Conservation (phyloP, 1,140 invertebrate genomes). For the Heliconius nattereri region DNA sequence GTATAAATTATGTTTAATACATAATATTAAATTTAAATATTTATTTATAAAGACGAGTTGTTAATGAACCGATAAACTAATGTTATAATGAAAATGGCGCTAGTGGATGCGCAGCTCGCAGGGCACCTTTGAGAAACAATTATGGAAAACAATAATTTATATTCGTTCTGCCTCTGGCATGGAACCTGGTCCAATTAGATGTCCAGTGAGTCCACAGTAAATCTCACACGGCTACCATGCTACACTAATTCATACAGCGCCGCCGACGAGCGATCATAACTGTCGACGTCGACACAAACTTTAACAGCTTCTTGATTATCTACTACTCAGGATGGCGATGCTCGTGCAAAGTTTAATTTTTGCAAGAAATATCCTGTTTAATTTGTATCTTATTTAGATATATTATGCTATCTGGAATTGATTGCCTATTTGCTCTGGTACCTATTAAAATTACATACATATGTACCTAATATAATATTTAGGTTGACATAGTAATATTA, state of each 20-base stretch:
- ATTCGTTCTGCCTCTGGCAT: constrained; percentile 66
- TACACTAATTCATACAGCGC: constrained; percentile 78
- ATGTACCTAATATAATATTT: background rate
- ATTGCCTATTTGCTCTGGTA: no score
- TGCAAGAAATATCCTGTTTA: no score
- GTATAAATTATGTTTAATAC: constrained; percentile 10
- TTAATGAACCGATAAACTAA: constrained; percentile 16
- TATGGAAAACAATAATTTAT: constrained; percentile 75
- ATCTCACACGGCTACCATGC: constrained; percentile 74
- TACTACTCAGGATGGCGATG: constrained; percentile 51
- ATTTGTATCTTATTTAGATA: no score
- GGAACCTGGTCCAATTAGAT: constrained; percentile 74
- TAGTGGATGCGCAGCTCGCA: constrained; percentile 27
- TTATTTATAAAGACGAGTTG: background rate
- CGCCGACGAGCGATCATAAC: constrained; percentile 62
- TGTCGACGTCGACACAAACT: constrained; percentile 65
- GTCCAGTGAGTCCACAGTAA: constrained; percentile 66
- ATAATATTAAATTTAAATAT: background rate
- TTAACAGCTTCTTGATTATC: constrained; percentile 68
- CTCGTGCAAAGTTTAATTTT: constrained; percentile 9
- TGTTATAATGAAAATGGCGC: constrained; percentile 56
- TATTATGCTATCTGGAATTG: background rate
- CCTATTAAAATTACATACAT: no score
- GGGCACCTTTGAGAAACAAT: constrained; percentile 68
- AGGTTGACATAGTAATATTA: no score